Base-by-base conservation (phyloP, 1,140 invertebrate species). In the Drosophila pachea region DNA sequence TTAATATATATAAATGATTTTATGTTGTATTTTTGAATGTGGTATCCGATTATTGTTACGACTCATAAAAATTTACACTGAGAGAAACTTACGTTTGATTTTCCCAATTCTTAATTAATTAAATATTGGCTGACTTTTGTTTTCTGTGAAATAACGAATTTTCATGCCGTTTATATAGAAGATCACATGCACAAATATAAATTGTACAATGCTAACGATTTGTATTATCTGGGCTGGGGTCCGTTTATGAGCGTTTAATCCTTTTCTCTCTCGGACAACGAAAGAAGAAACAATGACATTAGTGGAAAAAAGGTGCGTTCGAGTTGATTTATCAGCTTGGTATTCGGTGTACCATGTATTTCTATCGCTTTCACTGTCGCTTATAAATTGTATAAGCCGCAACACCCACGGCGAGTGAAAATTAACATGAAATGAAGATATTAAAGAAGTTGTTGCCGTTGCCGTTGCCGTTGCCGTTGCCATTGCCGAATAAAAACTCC, bases 321-420 rank as follows among this genome's bases (percentile, higher is more conserved):
- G 33, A 62, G 62, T 78, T 79, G 77, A 79, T 79, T 79, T 79
- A 79, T 79, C 69, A 47, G 68, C 48, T 62, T 42, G 62, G 53
- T 40, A 66, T 35, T 59, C 56, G 45, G 9, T 59, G 48, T 53
- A 35, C 62, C 63, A 76, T 73, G 77, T 81, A 81, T 77, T 81
- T 81, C 70, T 82, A 81, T 82, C 78, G 78, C 78, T 81, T 81
- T 82, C 77, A 76, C 78, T 81, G 77, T 76, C 76, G 56, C 73
- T 33, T 73, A 75, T 76, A 68, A 81, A 73, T 65, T 53, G 42
- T 59, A 40, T 67, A 66, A 62, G 58, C 36, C 48, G 60, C 42
- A 48, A 78, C 75, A 74, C 76, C 75, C 70, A 78, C 75, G 62
- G 68, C 29, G 54, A 58, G 54, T 55, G 77, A 52, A 79, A 79